Percentiles rank a stretch among this genome's conserved stretches.
Conservation (phyloP, 2,797 vertebrate species). For the Bovichtus variegatus region DNA sequence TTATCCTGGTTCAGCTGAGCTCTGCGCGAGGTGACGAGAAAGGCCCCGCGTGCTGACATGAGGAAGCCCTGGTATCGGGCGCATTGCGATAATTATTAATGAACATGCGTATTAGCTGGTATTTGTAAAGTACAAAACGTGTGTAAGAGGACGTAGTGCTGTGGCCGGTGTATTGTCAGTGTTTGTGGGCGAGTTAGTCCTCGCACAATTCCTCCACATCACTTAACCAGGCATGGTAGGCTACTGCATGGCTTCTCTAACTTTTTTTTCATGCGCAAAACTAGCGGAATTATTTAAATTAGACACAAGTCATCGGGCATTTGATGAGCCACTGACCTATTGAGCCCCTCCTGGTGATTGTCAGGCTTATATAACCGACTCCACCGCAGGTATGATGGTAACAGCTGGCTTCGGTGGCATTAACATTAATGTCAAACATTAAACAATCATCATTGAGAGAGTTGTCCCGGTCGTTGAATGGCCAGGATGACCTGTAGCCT, state of each 20-base stretch:
- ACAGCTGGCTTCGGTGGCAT: constrained; percentile 7
- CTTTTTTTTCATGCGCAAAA: constrained; percentile 39
- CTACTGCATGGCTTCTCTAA: constrained; percentile 20
- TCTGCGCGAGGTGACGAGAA: constrained; percentile 11
- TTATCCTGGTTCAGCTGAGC: constrained; percentile 31
- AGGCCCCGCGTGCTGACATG: constrained; percentile 40
- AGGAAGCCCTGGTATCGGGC: background rate
- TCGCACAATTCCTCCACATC: background rate
- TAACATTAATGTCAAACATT: too few species aligned
- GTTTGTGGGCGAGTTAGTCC: background rate
- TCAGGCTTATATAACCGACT: constrained; percentile 9
- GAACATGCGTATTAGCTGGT: background rate
- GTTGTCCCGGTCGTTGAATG: background rate
- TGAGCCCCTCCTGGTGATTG: constrained; percentile 6
- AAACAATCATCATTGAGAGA: background rate
- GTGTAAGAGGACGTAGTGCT: background rate
- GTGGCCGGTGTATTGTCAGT: background rate
- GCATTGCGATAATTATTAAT: background rate
- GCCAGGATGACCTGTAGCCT: background rate
- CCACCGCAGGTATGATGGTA: constrained; percentile 32
- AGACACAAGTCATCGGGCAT: background rate
- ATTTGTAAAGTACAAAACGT: background rate
- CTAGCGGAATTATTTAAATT: background rate
- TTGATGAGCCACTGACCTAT: background rate
- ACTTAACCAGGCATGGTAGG: background rate